These are phyloP conservation scores for Aramus guarauna DNA, from an alignment of 2,113 vertebrate species.

Conservation along the genomic window DNA sequence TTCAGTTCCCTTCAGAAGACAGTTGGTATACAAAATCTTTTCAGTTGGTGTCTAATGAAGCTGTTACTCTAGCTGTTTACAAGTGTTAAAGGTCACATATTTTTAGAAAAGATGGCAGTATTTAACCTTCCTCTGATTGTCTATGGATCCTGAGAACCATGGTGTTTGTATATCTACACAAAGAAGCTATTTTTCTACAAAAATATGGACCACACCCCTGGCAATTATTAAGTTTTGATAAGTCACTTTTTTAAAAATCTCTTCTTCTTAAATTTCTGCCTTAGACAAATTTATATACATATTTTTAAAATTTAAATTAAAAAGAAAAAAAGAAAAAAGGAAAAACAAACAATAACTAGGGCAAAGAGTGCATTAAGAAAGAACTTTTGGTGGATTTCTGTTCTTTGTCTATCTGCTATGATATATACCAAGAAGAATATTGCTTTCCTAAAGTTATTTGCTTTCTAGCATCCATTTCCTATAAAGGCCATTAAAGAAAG, in stretches of 20 bases:
- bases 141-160: not conserved
- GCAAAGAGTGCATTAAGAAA: not conserved
- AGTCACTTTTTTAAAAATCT: not conserved
- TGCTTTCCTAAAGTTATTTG: conserved; percentile 30
- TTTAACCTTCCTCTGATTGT: not conserved
- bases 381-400: not conserved
- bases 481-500: conserved; percentile 57
- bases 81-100: not conserved
- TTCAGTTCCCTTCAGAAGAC: not conserved
- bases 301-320: not conserved
- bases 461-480: conserved; percentile 37
- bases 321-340: not conserved
- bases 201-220: not conserved
- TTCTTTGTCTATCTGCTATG: not conserved
- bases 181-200: not conserved
- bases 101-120: not conserved
- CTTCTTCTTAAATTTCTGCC: not conserved
- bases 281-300: not conserved
- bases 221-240: not conserved
- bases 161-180: not conserved
- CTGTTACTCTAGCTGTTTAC: not conserved
- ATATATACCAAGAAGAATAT: not conserved
- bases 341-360: not conserved
- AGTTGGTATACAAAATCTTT: not conserved
- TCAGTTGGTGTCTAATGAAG: not conserved